A percentile compares a stretch with the other conserved stretches of the same genome.
Evolutionary conservation across 2,797 vertebrate genomes (phyloP).

Genomic region (Tangara arthus): DNA sequence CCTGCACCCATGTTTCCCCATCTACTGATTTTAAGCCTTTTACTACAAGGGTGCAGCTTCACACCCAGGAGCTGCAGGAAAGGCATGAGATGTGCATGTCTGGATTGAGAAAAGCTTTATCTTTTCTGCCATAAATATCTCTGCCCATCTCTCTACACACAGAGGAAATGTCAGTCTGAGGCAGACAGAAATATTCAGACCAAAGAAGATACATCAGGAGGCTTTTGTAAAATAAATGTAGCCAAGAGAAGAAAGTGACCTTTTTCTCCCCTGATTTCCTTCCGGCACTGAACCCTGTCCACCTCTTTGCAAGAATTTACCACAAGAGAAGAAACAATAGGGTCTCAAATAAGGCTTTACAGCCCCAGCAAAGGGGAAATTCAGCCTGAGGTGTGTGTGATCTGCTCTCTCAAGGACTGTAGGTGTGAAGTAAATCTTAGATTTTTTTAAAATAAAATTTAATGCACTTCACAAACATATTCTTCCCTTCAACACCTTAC

Average conservation of each 20-base stretch:
- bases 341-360: not conserved
- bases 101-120: not conserved
- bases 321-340: not conserved
- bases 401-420: not conserved
- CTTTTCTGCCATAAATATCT: not conserved
- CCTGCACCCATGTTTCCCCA: not conserved
- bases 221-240: not conserved
- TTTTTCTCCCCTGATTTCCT: not conserved
- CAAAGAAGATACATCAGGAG: not conserved
- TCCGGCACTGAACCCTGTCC: not conserved
- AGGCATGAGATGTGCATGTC: not conserved
- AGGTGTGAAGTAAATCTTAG: not conserved
- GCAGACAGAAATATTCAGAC: slow-evolving; percentile 1
- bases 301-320: not conserved
- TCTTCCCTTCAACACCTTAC: not conserved
- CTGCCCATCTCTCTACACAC: not conserved
- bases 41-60: not conserved
- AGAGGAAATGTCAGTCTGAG: not conserved
- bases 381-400: not conserved
- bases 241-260: not conserved
- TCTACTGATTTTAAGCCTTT: not conserved
- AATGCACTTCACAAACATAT: not conserved
- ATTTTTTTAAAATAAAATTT: not conserved
- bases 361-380: not conserved
- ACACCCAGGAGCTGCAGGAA: not conserved